A percentile compares a stretch with the other conserved stretches of the same genome.
Evolutionary conservation across 2,797 vertebrate genomes (phyloP).

Genomic region (Chaenodraco wilsoni): DNA sequence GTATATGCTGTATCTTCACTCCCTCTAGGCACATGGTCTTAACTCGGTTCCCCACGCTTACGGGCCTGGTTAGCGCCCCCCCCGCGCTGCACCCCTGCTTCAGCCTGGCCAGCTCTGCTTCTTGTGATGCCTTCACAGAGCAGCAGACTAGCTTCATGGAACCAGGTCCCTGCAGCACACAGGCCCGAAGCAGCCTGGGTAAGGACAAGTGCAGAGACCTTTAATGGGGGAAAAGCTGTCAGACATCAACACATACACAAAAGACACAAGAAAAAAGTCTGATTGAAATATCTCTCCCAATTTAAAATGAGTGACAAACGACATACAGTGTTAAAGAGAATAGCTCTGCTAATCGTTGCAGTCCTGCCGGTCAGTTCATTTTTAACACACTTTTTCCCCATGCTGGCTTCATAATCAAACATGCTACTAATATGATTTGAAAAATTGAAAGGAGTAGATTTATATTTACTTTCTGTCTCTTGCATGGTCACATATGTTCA

Average conservation of each 20-base stretch:
- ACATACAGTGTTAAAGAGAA: slow-evolving; percentile 5
- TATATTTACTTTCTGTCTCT: slow-evolving; percentile 35
- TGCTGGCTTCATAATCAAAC: slow-evolving; percentile 36
- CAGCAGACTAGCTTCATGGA: slow-evolving; percentile 89
- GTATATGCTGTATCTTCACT: slow-evolving; percentile 71
- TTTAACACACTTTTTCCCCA: slow-evolving; percentile 25
- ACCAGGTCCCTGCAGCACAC: slow-evolving; percentile 80
- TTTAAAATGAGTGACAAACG: slow-evolving; percentile 9
- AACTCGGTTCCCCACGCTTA: slow-evolving; percentile 86
- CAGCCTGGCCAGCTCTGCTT: slow-evolving; percentile 84
- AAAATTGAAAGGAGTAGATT: slow-evolving; percentile 5
- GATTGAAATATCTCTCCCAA: not conserved
- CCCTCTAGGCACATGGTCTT: slow-evolving; percentile 87
- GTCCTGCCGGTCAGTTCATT: slow-evolving; percentile 16
- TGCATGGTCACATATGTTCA: slow-evolving; percentile 64
- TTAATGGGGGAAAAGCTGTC: slow-evolving; percentile 21
- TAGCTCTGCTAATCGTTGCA: slow-evolving; percentile 20
- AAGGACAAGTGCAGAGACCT: slow-evolving; percentile 66
- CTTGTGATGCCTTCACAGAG: slow-evolving; percentile 87
- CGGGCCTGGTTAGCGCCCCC: slow-evolving; percentile 84
- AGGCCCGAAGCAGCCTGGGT: slow-evolving; percentile 85
- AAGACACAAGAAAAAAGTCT: not conserved
- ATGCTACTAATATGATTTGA: slow-evolving; percentile 2
- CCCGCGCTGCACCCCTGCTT: slow-evolving; percentile 85
- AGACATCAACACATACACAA: not conserved